Percentiles rank a stretch among this genome's conserved stretches.
Evolutionary conservation across 2,797 vertebrate species (phyloP).

Genomic region (Apogon talboti): DNA sequence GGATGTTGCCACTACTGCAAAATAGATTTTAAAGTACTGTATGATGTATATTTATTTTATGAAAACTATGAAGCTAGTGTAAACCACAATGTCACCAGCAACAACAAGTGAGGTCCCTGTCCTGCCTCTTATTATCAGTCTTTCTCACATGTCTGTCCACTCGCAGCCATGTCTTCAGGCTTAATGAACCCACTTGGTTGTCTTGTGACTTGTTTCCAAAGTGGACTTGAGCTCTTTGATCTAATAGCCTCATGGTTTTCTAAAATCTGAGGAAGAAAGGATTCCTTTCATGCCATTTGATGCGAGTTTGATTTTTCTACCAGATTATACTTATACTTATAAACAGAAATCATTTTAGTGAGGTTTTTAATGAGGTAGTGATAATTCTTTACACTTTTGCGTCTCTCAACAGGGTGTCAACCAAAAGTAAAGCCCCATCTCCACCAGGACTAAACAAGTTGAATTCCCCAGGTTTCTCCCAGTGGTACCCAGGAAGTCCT

Average conservation of each 20-base stretch:
- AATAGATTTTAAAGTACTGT: not conserved
- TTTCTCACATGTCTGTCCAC: constrained; percentile 57
- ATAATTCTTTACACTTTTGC: constrained; percentile 28
- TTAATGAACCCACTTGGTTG: constrained; percentile 66
- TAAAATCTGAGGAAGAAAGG: constrained; percentile 62
- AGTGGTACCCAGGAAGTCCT: constrained; percentile 78
- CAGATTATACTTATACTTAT: constrained; percentile 38
- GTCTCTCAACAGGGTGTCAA: constrained; percentile 87
- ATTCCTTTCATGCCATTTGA: constrained; percentile 67
- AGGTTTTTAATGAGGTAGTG: constrained; percentile 22
- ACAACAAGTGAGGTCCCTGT: constrained; percentile 24
- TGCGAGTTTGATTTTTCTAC: constrained; percentile 59
- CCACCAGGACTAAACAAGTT: constrained; percentile 85
- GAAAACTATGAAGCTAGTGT: not conserved
- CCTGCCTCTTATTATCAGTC: constrained; percentile 24
- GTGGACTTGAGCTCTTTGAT: constrained; percentile 67
- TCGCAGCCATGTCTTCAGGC: constrained; percentile 53
- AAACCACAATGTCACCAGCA: constrained; percentile 1
- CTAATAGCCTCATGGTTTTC: constrained; percentile 53
- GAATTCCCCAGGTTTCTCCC: constrained; percentile 78
- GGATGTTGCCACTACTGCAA: constrained; percentile 11
- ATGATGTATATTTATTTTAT: no score
- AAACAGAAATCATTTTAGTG: constrained; percentile 34
- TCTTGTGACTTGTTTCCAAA: constrained; percentile 84
- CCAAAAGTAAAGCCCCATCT: constrained; percentile 92